phyloP scores from a whole-genome alignment of 2,797 vertebrate species.

The Sandelia bainsii region DNA sequence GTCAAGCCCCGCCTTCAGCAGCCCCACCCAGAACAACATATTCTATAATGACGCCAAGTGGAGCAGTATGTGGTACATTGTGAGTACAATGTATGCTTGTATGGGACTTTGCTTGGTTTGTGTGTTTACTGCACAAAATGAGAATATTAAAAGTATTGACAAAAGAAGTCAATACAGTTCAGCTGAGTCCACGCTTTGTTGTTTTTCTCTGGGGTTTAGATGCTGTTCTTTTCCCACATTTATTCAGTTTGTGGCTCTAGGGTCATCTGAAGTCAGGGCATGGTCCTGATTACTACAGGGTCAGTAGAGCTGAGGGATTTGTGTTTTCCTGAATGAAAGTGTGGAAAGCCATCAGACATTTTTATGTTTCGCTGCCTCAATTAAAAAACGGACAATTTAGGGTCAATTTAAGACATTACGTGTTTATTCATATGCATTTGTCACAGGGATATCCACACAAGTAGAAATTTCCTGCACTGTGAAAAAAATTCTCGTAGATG shows the following conservation, averaged over 20 bases:
- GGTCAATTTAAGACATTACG: background rate
- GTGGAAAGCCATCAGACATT: background rate
- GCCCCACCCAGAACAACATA: conserved; percentile 86
- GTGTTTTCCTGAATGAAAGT: conserved; percentile 43
- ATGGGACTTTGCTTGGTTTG: background rate
- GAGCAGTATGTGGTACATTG: conserved; percentile 99
- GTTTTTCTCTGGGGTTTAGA: conserved; percentile 14
- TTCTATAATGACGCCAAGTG: conserved; percentile 99
- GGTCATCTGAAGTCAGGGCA: conserved; percentile 41
- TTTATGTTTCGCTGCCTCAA: background rate
- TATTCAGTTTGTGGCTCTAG: conserved; percentile 62
- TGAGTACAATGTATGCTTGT: conserved; percentile 81
- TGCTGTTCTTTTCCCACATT: conserved; percentile 29
- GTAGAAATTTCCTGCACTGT: background rate
- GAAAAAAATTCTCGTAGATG: background rate
- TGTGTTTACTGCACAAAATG: background rate
- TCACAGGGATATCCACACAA: background rate
- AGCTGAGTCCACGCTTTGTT: background rate
- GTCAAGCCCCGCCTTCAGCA: conserved; percentile 80
- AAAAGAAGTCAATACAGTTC: background rate
- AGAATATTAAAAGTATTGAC: background rate
- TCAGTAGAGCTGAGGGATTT: conserved; percentile 51
- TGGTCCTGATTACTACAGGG: conserved; percentile 53
- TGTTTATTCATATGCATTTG: conserved; percentile 20
- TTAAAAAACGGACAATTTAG: conserved; percentile 5